These are phyloP conservation scores for Platichthys stellatus DNA, from an alignment of 2,113 vertebrate genomes.

Conservation along the genomic window DNA sequence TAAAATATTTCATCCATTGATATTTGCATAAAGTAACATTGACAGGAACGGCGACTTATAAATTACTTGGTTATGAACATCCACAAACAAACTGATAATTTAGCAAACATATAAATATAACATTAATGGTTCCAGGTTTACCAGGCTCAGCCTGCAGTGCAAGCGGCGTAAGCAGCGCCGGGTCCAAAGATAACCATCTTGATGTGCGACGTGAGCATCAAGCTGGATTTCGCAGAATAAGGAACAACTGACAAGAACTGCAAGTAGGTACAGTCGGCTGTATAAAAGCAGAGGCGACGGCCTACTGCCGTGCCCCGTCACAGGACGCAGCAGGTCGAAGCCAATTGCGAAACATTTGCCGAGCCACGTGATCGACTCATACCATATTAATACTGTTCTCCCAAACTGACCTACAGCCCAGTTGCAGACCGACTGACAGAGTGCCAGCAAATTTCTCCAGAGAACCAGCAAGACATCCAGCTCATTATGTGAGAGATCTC, in stretches of 20 bases:
- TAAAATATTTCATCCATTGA: background rate
- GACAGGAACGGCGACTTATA: background rate
- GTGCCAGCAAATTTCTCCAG: slow-evolving; percentile 60
- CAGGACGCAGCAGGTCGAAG: slow-evolving; percentile 68
- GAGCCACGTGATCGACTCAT: slow-evolving; percentile 70
- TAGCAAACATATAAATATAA: slow-evolving; percentile 13
- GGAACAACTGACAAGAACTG: slow-evolving; percentile 63
- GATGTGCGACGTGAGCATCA: slow-evolving; percentile 66
- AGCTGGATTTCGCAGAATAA: slow-evolving; percentile 57
- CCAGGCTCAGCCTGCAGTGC: slow-evolving; percentile 77
- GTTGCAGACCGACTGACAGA: slow-evolving; percentile 55
- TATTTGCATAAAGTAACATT: slow-evolving; percentile 2
- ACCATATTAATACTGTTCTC: slow-evolving; percentile 75
- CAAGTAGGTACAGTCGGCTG: slow-evolving; percentile 46
- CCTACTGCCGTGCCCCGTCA: slow-evolving; percentile 71
- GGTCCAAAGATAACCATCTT: slow-evolving; percentile 74
- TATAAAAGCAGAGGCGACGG: slow-evolving; percentile 81
- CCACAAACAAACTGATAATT: slow-evolving; percentile 2
- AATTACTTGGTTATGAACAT: background rate
- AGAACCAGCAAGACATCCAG: slow-evolving; percentile 55
- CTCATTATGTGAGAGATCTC: slow-evolving; percentile 52
- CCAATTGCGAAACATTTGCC: slow-evolving; percentile 80
- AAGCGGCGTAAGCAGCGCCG: slow-evolving; percentile 71
- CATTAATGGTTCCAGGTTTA: slow-evolving; percentile 66
- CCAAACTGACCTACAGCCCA: slow-evolving; percentile 71